These are phyloP conservation scores for Rosalia funebris DNA, from an alignment of 2,888 invertebrate genomes.

Conservation along the genomic window DNA sequence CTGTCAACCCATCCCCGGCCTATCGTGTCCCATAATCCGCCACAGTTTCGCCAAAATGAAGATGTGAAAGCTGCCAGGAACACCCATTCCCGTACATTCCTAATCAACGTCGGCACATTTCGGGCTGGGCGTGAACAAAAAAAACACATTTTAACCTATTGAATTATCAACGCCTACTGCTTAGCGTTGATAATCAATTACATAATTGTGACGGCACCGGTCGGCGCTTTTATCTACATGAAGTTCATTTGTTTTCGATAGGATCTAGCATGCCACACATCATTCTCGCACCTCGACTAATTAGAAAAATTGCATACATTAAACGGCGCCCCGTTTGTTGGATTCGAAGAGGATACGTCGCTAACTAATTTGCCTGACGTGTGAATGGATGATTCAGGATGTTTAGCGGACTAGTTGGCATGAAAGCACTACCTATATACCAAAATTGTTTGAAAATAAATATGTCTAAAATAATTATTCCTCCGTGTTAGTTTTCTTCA, in stretches of 20 bases:
- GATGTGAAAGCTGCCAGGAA: too few relatives aligned
- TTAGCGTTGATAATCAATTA: constrained; percentile 39
- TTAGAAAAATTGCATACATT: constrained; percentile 49
- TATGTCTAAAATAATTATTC: too few relatives aligned
- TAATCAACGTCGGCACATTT: constrained; percentile 10
- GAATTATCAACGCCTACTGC: constrained; percentile 22
- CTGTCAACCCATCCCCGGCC: too few relatives aligned
- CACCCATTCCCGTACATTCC: constrained; percentile 5
- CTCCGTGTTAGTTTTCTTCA: too few relatives aligned
- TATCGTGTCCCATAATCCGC: too few relatives aligned
- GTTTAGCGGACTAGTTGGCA: too few relatives aligned
- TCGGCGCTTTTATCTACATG: constrained; percentile 39
- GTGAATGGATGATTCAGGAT: too few relatives aligned
- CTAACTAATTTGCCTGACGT: too few relatives aligned
- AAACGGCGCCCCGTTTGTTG: not conserved
- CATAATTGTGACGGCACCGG: constrained; percentile 36
- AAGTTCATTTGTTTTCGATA: constrained; percentile 49
- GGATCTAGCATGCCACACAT: constrained; percentile 52
- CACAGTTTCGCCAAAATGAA: too few relatives aligned
- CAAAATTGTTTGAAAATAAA: too few relatives aligned
- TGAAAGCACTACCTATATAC: too few relatives aligned
- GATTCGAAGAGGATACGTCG: not conserved
- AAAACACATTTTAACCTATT: constrained; percentile 20
- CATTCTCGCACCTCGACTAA: constrained; percentile 53
- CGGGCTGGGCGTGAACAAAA: constrained; percentile 17